Base-by-base conservation (phyloP, 2,888 invertebrate species). In the Leucophora obtusa region DNA sequence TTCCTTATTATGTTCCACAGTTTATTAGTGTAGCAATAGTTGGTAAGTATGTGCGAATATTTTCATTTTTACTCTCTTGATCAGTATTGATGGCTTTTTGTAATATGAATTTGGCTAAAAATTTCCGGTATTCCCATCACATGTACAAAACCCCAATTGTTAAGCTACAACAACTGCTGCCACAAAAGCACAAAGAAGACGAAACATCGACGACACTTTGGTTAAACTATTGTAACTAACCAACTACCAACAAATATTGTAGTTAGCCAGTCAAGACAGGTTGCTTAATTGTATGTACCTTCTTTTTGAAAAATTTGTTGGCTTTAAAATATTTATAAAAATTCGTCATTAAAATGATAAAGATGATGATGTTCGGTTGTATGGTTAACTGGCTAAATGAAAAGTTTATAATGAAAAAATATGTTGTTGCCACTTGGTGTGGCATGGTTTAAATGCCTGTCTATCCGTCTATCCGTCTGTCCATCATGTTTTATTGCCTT, bases 1-100 rank as follows among this genome's bases (percentile, higher is more conserved):
- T 81, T 81, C 81, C 81, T 81, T 81, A 69, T 81, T 73, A 77
- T 60, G 43, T 47, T 3, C 5, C 21, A 28, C 6, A n/a, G n/a
- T n/a, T 3, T 1, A 3, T 11, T 11, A 38, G 38, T 38, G 38
- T 38, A 38, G 38, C n/a, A 28, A 28, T 7, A 6, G 43, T 2
- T n/a, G n/a, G 6, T n/a, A 47, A 47, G 43, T 47, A 47, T n/a
- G 43, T 47, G 43, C n/a, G 43, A 47, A 47, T 47, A 47, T 47
- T 47, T n/a, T 47, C n/a, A 4, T n/a, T 47, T 47, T 47, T 47
- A n/a, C 43, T n/a, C n/a, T 47, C n/a, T 47, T 8, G 43, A 47
- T 47, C 14, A 14, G 43, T 47, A 47, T 47, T 51, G 75, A 35
- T 62, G 60, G 11, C 5, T 54, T 68, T 68, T 38, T 50, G 3